Percentiles rank a stretch among this genome's conserved stretches.
phyloP scores from a whole-genome alignment of 2,797 vertebrate species.

The Vipera ursinii region DNA sequence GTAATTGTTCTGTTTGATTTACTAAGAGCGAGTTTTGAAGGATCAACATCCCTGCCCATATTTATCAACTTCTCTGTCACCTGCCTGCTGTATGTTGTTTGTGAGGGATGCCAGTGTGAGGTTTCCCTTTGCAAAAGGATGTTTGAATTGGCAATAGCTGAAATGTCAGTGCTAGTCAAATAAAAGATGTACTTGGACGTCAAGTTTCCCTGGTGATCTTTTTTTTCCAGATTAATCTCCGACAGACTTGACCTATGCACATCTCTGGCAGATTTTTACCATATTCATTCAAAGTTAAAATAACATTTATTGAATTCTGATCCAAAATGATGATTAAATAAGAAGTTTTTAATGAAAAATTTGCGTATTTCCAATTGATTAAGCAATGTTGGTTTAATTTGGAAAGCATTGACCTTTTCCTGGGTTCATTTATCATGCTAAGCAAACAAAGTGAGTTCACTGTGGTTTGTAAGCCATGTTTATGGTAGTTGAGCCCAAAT shows the following conservation, averaged over 20 bases:
- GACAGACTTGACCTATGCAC: neutral
- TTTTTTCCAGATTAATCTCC: neutral
- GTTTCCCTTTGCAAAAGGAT: constrained; percentile 28
- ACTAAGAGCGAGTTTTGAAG: neutral
- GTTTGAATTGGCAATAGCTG: constrained; percentile 52
- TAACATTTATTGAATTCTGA: neutral
- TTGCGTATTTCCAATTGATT: neutral
- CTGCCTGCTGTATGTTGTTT: neutral
- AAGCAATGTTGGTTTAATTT: neutral
- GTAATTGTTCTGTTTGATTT: neutral
- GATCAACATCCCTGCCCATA: neutral
- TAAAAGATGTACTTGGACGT: neutral
- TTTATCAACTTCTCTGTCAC: constrained; percentile 54
- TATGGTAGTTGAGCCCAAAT: neutral
- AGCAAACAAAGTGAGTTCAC: neutral
- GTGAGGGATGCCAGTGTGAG: constrained; percentile 27
- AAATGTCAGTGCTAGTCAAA: constrained; percentile 37
- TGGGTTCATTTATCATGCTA: neutral
- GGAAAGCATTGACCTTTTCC: neutral
- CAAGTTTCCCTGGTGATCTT: neutral
- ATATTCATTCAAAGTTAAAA: neutral
- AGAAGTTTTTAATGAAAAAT: neutral
- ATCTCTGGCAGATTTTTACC: neutral
- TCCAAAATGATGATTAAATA: neutral
- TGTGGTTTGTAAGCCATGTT: neutral